These are phyloP conservation scores for Ailurus styani DNA, from an alignment of 2,113 vertebrate species.

Conservation along the genomic window DNA sequence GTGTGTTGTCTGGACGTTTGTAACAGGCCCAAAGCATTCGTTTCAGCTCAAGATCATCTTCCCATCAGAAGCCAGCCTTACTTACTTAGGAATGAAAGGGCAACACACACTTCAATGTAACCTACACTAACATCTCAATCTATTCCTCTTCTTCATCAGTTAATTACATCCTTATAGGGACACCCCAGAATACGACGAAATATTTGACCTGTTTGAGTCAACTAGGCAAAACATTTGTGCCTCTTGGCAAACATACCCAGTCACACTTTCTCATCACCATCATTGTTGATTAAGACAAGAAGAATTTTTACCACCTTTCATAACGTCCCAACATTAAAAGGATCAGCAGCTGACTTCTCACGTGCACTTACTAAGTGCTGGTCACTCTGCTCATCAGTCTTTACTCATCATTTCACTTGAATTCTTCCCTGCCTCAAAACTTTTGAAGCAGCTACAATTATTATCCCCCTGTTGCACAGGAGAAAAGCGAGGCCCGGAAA, in stretches of 20 bases:
- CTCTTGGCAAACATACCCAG: background rate
- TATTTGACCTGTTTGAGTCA: background rate
- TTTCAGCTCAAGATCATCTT: background rate
- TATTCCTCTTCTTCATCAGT: background rate
- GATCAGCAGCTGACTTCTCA: background rate
- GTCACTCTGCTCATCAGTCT: background rate
- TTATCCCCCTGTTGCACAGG: background rate
- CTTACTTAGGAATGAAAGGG: background rate
- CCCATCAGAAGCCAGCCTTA: background rate
- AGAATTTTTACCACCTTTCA: background rate
- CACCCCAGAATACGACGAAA: background rate
- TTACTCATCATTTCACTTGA: background rate
- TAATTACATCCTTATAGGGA: background rate
- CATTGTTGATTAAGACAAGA: background rate
- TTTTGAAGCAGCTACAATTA: background rate
- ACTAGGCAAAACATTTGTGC: background rate
- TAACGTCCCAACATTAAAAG: background rate
- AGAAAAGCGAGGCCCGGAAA: background rate
- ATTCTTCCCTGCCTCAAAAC: background rate
- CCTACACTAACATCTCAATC: background rate
- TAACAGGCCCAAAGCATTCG: background rate
- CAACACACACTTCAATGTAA: background rate
- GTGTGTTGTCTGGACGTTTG: background rate
- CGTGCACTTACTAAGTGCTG: background rate
- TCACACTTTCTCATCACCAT: background rate